Percentiles rank a stretch among this genome's conserved stretches.
Evolutionary conservation across 2,113 vertebrate genomes (phyloP).

Genomic region (Petrocephalus microphthalmus): DNA sequence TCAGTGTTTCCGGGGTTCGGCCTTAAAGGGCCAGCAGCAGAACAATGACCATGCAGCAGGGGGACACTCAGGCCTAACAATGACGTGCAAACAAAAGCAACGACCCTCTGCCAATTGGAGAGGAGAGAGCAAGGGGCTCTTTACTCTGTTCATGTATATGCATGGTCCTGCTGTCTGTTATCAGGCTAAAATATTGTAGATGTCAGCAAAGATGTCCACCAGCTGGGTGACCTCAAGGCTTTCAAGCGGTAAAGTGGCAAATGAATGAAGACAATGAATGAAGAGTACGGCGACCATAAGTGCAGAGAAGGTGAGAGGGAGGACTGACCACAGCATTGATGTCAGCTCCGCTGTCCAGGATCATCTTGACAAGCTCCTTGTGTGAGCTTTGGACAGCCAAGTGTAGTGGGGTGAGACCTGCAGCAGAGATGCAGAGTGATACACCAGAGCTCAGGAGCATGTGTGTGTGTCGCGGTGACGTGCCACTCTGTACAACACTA

Average conservation of each 20-base stretch:
- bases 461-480: neutral
- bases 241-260: neutral
- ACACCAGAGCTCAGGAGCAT: neutral
- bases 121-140: neutral
- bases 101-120: neutral
- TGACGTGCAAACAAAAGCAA: neutral
- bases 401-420: constrained; percentile 77
- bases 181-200: neutral
- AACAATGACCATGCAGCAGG: neutral
- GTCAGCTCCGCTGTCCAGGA: constrained; percentile 69
- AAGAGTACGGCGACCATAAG: neutral
- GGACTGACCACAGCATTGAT: constrained; percentile 74
- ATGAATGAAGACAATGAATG: neutral
- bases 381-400: constrained; percentile 64
- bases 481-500: neutral
- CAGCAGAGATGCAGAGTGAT: neutral
- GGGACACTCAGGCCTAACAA: neutral
- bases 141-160: neutral
- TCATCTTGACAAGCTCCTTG: constrained; percentile 53
- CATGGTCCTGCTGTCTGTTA: neutral
- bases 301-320: neutral
- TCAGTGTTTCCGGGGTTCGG: neutral
- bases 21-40: neutral
- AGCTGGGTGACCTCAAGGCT: neutral
- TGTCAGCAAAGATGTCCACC: neutral